phyloP scores from a whole-genome alignment of 2,888 invertebrate genomes.

The Ischnura elegans region DNA sequence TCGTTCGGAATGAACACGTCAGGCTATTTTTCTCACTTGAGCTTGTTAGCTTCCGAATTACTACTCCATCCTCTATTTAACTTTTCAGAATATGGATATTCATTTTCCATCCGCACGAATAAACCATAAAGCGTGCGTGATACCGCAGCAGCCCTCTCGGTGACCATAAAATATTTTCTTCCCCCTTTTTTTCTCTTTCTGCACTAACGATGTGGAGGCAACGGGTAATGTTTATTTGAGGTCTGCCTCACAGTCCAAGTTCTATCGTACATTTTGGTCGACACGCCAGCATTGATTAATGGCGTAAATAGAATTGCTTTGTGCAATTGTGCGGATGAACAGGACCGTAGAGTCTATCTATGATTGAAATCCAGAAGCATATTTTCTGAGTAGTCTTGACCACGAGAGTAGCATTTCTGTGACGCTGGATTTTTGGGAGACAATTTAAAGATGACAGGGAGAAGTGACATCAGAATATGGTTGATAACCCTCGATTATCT shows the following conservation, averaged over 20 bases:
- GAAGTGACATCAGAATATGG: too few species aligned
- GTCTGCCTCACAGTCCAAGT: not conserved
- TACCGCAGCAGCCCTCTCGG: not conserved
- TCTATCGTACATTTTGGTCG: not conserved
- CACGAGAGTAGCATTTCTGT: too few species aligned
- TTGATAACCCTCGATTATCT: too few species aligned
- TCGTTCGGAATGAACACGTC: not conserved
- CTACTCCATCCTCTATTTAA: not conserved
- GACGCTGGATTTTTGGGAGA: too few species aligned
- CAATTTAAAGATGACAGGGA: too few species aligned
- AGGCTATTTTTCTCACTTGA: not conserved
- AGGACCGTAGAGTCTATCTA: too few species aligned
- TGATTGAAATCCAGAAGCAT: too few species aligned
- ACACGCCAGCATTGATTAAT: too few species aligned
- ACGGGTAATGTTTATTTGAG: not conserved
- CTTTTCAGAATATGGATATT: not conserved
- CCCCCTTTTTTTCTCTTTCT: not conserved
- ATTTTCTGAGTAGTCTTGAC: too few species aligned
- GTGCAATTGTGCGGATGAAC: too few species aligned
- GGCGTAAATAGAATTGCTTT: too few species aligned
- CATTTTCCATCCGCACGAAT: not conserved
- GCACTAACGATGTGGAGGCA: not conserved
- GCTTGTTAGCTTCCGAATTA: not conserved
- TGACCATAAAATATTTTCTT: not conserved
- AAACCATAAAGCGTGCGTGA: not conserved